Evolutionary conservation across 1,140 invertebrate genomes (phyloP), one percentile per base, ranked within the genome.

Genomic region (Eumaeus atala): DNA sequence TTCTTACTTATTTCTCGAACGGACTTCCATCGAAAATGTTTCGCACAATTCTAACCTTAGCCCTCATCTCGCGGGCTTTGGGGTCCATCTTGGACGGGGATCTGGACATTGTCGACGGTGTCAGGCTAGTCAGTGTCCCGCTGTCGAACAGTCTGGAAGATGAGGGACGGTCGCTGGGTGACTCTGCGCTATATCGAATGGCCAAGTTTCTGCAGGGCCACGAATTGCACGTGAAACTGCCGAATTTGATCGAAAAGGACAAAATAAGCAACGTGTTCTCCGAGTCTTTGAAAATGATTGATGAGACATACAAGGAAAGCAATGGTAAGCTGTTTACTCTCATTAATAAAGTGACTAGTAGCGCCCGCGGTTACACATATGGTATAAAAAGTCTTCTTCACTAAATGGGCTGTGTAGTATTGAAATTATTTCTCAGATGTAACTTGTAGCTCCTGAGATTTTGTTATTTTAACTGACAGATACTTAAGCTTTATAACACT

Each of bases 161-260:
- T 47, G 87, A 88, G 34, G 84, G 84, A 0, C 79, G 89, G 18
- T 79, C 82, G 7, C 68, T 89, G 6, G 89, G 90, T 11, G 89
- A 89, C 16, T 88, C 88, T 0, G 64, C 88, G 0, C 59, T 92
- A 21, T 90, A 87, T 1, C 85, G 89, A 1, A 70, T 94, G 38
- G 84, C 92, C 12, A 89, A 90, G 52, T 94, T 94, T 63, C 67
- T 94, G 1, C 88, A 91, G 58, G 91, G 86, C 8, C 91, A 93
- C 64, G 93, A 95, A 64, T 67, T 95, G 0, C 89, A 92, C 61
- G 90, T 94, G 4, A 92, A 90, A 58, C 74, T 95, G 44, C 90
- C 90, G 0, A 92, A 91, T 68, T 77, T 95, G 42, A 86, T 91
- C 4, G 85, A 87, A 48, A 88, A 84, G 62, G 84, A 86, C 9